Base-by-base conservation (phyloP, 2,888 invertebrate genomes). In the Atrina japonica region DNA sequence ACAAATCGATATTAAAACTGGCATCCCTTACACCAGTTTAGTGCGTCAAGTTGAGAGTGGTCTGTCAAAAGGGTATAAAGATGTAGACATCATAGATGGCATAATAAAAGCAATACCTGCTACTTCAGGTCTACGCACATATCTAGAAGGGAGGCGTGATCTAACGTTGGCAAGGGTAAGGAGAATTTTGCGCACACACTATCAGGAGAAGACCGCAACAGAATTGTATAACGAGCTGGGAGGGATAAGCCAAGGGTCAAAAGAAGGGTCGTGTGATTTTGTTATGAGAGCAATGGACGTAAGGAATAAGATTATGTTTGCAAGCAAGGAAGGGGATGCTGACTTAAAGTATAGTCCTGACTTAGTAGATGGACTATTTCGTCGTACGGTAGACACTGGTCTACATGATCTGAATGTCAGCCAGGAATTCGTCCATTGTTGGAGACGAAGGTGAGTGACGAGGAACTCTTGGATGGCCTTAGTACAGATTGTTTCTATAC, bases 221-320 rank as follows among this genome's bases (percentile, higher is more conserved):
- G 73, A 73, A 27, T 29, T 73, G 18, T 66, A 66, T 21, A 50
- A 47, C 14, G 60, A 70, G 45, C 49, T 73, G 5, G 45, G 66
- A 47, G 47, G 58, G 21, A 23, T 70, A 0, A n/a, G 59, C 6
- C 73, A 73, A 52, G 18, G 16, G 7, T 3, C 29, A 2, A 56
- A 66, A 21, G 56, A 61, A 14, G 40, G 45, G 14, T 52, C 66
- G 27, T 21, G 49, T 23, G 66, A 71, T 23, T 71, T 71, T 25
- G n/a, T 71, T 3, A 49, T 61, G 40, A 27, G 41, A 14, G 35
- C 61, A 2, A n/a, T 70, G 7, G 61, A 49, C 18, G 21, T 71
- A 23, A 61, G 21, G 11, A 5, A 56, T 9, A 56, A 56, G 18
- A 40, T 56, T 16, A 18, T 56, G 16, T 56, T 56, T 40, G 2